Base-by-base conservation (phyloP, 2,113 vertebrate species). In the Semicossyphus pulcher region DNA sequence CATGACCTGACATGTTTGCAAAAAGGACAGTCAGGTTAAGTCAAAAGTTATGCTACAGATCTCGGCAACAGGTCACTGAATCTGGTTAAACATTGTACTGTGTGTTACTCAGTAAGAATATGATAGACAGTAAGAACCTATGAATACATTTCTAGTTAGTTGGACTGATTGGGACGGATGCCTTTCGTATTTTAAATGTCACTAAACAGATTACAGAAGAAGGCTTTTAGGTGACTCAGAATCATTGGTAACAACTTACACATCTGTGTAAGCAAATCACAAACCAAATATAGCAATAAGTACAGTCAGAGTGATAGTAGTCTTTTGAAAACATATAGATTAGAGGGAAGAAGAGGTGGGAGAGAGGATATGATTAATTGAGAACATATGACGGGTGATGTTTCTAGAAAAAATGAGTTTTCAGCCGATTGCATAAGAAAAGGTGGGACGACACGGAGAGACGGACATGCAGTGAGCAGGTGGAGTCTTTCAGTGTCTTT, bases 351-450 rank as follows among this genome's bases (percentile, higher is more conserved):
- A 41, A 10, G 48, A 42, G 18, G 28, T 34, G 36, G 44, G n/a
- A 53, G 65, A 61, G 67, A 52, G 26, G 34, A 41, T 49, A 53
- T 84, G 69, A 87, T 34, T 80, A 42, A 81, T 16, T 0, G 11
- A 62, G 41, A 25, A 28, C 21, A 47, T 69, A 52, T 79, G 61
- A 60, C 10, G n/a, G 20, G 21, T 25, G 3, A 59, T 28, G 37
- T 62, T 72, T 76, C 61, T 48, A 70, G 58, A 67, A 62, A 79
- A 57, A 11, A 31, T 21, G n/a, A 34, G 23, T 73, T 76, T 71
- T 64, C 45, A 67, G 6, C 5, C 5, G 18, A 14, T 78, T 49
- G 29, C 32, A 23, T 42, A 26, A 67, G 29, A n/a, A 3, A 5
- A 63, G 34, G 47, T 31, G 49, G 10, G 62, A 14, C 18, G 0